Base-by-base conservation (phyloP, 1,140 invertebrate genomes). In the Globodera ellingtonae region DNA sequence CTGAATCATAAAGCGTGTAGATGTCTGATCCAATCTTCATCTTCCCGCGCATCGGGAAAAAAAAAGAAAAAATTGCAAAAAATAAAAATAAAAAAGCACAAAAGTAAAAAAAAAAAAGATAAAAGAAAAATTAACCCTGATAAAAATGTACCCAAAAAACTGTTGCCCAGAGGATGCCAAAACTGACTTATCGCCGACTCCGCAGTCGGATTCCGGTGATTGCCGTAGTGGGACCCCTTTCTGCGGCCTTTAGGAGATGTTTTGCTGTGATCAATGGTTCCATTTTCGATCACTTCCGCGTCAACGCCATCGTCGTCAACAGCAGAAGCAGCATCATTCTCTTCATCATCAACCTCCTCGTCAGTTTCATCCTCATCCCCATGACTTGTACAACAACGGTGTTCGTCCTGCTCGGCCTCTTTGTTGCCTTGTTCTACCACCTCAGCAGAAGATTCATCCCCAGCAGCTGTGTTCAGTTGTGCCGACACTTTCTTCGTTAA, bases 151-250 rank as follows among this genome's bases (percentile, higher is more conserved):
- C 35, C 35, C 35, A 35, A 35, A 35, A 35, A 35, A 35, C 35
- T 35, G 35, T 35, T 35, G 35, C 35, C 35, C 35, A 24, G 35
- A 35, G 3, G 35, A 35, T 35, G 35, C 35, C 24, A 70, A 70
- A 70, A 70, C 67, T 70, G 67, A 70, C 67, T 35, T 70, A 70
- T 24, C 18, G 67, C 35, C 24, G 67, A 35, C n/a, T 70, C 24
- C 13, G 67, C 24, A 47, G 67, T 70, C 9, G 67, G 67, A 47
- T 70, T 70, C 10, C 67, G 46, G 67, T 70, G 67, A 47, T 62
- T 62, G 56, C 13, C 15, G 67, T 10, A 70, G 6, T 35, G 67
- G n/a, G 35, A 18, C 21, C 35, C 21, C 35, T 70, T 47, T 70
- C 67, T 35, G 67, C 67, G 35, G 13, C 67, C 24, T 44, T 21